Base-by-base conservation (phyloP, 2,113 vertebrate genomes). In the Poecile atricapillus region DNA sequence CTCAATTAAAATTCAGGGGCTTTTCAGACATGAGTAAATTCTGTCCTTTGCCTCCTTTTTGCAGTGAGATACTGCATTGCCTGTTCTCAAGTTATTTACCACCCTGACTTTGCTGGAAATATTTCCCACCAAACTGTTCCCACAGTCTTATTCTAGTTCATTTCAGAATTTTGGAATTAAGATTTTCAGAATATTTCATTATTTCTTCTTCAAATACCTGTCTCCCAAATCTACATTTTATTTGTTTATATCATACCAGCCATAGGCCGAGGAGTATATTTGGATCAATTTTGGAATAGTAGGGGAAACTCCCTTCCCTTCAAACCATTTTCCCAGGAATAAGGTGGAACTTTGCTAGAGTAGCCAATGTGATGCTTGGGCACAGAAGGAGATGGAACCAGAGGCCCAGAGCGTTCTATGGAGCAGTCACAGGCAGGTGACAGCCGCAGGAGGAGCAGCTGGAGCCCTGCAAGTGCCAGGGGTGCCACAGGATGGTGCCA, bases 401-500 rank as follows among this genome's bases (percentile, higher is more conserved):
- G 9, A 52, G 14, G n/a, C 64, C 9, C 37, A 0, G 3, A 4
- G n/a, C 2, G 1, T 4, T 44, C 49, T 7, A 13, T 8, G 59
- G 44, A 27, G 0, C 21, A 5, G 67, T 1, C 25, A 0, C 15
- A 5, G 78, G 30, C 49, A 2, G 39, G 2, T 2, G 6, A 2
- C 2, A 37, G 83, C 30, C 2, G 9, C 37, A 5, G 52, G 3
- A 5, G 5, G n/a, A 44, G 78, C 69, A 0, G 35, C 0, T 0
- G 39, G 49, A 49, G 60, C 1, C 3, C 0, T 52, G 95, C 75
- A 22, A 1, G 58, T 19, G 41, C 2, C 63, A 2, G 3, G 0
- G 0, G 2, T 0, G 63, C 87, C 96, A 88, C 94, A 9, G 35
- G 96, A 83, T 83, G 97, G 97, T 30, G 90, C 88, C 64, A 30